Base-by-base conservation (phyloP, 2,797 vertebrate species). In the Microtus obscurus region DNA sequence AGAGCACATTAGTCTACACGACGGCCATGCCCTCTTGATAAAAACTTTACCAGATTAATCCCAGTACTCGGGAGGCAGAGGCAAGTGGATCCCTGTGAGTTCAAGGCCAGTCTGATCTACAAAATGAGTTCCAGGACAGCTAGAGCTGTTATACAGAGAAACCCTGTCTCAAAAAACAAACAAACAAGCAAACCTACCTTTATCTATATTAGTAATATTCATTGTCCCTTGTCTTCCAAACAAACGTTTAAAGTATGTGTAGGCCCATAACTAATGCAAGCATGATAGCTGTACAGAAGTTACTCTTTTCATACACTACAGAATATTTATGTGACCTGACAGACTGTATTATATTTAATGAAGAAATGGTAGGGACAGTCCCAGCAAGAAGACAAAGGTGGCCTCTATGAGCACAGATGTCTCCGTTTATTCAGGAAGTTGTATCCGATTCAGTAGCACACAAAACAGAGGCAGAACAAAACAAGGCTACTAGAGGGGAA, bases 181-280 rank as follows among this genome's bases (percentile, higher is more conserved):
- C n/a, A 40, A 73, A 40, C 19, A 40, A 73, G 13, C 2, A 74
- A 74, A 43, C n/a, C 48, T 63, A 74, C 83, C 48, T 56, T 87
- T 51, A 87, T 71, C 82, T 29, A 45, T 76, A 89, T 48, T 79
- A 83, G 65, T 80, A 90, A 83, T 59, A 73, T 67, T 31, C 56
- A 59, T 59, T 91, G 1, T 8, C 65, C 23, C 34, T 90, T 94
- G 87, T 77, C 88, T 87, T 91, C 21, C 87, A 94, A 51, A 51
- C 17, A 94, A 59, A 65, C 12, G 23, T 88, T 90, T 61, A 16
- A 45, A 76, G 63, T 92, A 43, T 29, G 77, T 93, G n/a, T 69
- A 94, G 61, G n/a, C 31, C 56, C 73, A 89, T 83, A 89, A 87
- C 34, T 59, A 88, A 88, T 87, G 1, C 76, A 78, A 69, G 85